These are phyloP conservation scores for Cyphomyrus discorhynchus DNA, from an alignment of 2,113 vertebrate genomes.

Conservation along the genomic window DNA sequence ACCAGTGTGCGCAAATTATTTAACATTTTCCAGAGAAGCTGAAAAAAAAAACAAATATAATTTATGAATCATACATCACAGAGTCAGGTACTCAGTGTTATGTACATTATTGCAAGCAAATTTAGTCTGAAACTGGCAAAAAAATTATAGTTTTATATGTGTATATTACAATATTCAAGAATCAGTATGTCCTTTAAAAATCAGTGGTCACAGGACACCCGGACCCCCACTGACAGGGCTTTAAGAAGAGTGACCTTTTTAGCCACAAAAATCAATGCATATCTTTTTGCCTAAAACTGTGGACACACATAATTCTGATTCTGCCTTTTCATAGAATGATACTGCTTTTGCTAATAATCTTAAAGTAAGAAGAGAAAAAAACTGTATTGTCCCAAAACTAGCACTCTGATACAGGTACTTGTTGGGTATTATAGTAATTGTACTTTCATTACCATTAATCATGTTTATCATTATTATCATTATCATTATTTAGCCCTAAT, in stretches of 20 bases:
- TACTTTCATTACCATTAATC: constrained; percentile 17
- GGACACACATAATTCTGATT: constrained; percentile 14
- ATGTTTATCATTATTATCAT: constrained; percentile 12
- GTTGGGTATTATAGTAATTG: constrained; percentile 49
- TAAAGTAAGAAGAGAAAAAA: constrained; percentile 52
- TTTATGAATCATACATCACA: constrained; percentile 61
- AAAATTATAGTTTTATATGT: constrained; percentile 34
- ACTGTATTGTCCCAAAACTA: constrained; percentile 66
- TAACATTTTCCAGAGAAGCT: constrained; percentile 49
- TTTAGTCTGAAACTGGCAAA: constrained; percentile 63
- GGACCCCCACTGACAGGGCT: not conserved
- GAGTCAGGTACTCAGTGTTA: constrained; percentile 65
- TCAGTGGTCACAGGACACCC: not conserved
- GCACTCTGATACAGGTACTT: constrained; percentile 79
- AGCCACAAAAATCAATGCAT: constrained; percentile 11
- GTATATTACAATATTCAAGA: not conserved
- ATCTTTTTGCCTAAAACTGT: not conserved
- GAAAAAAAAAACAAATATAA: constrained; percentile 52
- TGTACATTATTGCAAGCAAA: constrained; percentile 64
- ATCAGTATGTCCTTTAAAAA: not conserved
- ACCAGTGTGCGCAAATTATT: constrained; percentile 60
- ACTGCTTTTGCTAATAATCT: constrained; percentile 19
- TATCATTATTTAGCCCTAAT: constrained; percentile 22
- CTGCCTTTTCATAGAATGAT: constrained; percentile 9
- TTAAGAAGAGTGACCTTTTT: constrained; percentile 1